Evolutionary conservation across 2,113 vertebrate species (phyloP).

Genomic region (Anoura caudifer): DNA sequence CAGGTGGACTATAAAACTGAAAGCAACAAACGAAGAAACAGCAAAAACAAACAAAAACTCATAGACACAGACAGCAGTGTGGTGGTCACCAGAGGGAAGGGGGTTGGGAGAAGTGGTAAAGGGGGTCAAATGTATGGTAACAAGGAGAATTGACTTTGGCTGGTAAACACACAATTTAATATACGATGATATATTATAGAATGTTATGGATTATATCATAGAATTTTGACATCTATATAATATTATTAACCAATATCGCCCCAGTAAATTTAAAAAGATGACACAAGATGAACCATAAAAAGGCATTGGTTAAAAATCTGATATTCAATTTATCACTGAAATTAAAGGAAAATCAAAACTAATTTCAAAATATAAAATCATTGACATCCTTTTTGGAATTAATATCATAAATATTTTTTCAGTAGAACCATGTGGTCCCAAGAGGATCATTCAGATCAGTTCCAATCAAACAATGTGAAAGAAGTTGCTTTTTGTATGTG

Average conservation of each 20-base stretch:
- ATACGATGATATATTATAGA: background rate
- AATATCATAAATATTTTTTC: background rate
- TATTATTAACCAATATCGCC: background rate
- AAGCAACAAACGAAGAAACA: background rate
- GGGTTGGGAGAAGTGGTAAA: background rate
- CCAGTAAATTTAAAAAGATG: background rate
- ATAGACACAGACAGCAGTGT: background rate
- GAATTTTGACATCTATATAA: background rate
- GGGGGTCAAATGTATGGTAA: background rate
- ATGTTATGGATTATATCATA: background rate
- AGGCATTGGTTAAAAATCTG: background rate
- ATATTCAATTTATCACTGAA: background rate
- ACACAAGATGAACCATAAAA: background rate
- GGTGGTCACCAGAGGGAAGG: background rate
- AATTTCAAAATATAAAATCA: conserved; percentile 16
- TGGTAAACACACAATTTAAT: background rate
- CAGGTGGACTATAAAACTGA: background rate
- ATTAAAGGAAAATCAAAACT: background rate
- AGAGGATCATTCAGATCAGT: background rate
- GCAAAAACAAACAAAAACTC: background rate
- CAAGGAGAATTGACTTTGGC: background rate
- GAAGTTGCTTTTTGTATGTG: background rate
- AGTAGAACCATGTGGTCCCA: background rate
- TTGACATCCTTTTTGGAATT: background rate
- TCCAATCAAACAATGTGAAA: conserved; percentile 36